These are phyloP conservation scores for Geodia barretti DNA, from an alignment of 37 sponge, comb jelly and placozoan species.

Conservation along the genomic window DNA sequence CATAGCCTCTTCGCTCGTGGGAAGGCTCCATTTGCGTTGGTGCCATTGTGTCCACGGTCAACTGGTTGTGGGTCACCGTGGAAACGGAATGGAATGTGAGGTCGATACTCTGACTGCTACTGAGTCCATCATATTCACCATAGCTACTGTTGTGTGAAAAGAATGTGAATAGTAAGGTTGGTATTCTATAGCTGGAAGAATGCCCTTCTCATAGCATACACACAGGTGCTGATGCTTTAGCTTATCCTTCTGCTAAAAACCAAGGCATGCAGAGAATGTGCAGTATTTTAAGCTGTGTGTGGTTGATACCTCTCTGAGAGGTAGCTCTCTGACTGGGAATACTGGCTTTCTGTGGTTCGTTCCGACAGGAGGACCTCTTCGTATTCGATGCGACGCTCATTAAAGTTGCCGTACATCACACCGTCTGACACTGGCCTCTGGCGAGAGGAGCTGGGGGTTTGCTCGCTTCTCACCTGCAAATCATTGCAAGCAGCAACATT, in stretches of 20 bases:
- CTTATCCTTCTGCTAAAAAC: no score
- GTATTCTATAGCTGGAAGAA: no score
- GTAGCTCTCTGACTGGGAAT: slow-evolving; percentile 59
- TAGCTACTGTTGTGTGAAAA: slow-evolving; percentile 30
- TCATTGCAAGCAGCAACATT: no score
- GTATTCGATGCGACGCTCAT: slow-evolving; percentile 67
- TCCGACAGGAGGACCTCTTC: slow-evolving; percentile 47
- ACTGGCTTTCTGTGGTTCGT: slow-evolving; percentile 50
- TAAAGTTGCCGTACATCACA: slow-evolving; percentile 46
- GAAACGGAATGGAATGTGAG: slow-evolving; percentile 75
- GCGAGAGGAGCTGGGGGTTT: not conserved
- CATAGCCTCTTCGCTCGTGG: slow-evolving; percentile 11
- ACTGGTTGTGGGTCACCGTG: slow-evolving; percentile 44
- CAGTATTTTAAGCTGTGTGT: no score
- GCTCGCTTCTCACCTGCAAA: not conserved
- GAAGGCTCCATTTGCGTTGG: slow-evolving; percentile 55
- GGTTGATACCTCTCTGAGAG: slow-evolving; percentile 37
- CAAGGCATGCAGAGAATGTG: not conserved
- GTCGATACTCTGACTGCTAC: slow-evolving; percentile 57
- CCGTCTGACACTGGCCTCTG: slow-evolving; percentile 25
- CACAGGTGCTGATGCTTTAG: no score
- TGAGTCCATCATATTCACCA: slow-evolving; percentile 34
- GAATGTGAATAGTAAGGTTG: not conserved
- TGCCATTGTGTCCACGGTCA: slow-evolving; percentile 71
- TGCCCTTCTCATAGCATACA: no score